Base-by-base conservation (phyloP, 1,140 invertebrate genomes). In the Diprion similis region DNA sequence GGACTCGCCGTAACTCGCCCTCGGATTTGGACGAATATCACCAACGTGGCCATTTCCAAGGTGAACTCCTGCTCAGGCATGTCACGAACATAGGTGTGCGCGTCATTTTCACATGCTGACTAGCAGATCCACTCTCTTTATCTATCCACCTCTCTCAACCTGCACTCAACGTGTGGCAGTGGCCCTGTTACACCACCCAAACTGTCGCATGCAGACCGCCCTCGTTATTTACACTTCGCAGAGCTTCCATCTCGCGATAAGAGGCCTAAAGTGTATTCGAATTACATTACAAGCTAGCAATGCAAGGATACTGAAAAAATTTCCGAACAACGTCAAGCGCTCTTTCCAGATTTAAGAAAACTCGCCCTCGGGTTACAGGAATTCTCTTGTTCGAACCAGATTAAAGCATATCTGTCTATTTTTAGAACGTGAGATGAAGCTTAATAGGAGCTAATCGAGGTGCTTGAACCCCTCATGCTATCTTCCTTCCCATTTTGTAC, bases 191-290 rank as follows among this genome's bases (percentile, higher is more conserved):
- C 78, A 71, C 78, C 80, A 80, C 77, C 77, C 79, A 75, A 76
- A 76, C 80, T 82, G 80, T 82, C 80, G 75, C 76, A 72, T 71
- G 75, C 80, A 82, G 79, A 79, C 74, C 75, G 73, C 77, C 75
- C 80, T 82, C 78, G 80, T 82, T 82, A 82, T 82, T 82, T 80
- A 80, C 81, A 80, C 81, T 79, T 80, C 75, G 77, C 75, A 77
- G 79, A 79, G 75, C 78, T 79, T 78, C 78, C 78, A 76, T 79
- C 78, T 78, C 77, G 76, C 77, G 77, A 79, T 80, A 77, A 78
- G 77, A 77, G 78, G 76, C 75, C 71, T 64, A 71, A 70, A 72
- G 65, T 75, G 68, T 51, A 18, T 37, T 37, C 24, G 24, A 37
- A 37, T 37, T 37, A 37, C 24, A 37, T 37, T 37, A 37, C 1